These are phyloP conservation scores for Latrodectus geometricus DNA, from an alignment of 1,140 invertebrate species.

Conservation along the genomic window DNA sequence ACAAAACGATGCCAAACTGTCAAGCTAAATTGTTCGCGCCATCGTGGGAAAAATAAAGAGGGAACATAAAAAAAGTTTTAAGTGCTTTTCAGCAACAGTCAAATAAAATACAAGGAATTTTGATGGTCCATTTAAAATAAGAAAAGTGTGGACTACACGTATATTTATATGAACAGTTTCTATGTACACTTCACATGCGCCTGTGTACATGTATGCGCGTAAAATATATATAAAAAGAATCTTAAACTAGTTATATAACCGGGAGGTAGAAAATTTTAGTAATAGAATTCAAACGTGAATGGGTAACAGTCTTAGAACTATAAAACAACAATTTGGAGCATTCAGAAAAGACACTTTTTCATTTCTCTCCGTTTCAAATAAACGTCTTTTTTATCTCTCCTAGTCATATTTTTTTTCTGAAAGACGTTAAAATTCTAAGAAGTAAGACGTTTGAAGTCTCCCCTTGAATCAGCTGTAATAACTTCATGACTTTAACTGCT, in stretches of 20 bases:
- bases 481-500: no score
- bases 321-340: constrained; percentile 55
- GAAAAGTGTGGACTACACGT: constrained; percentile 34
- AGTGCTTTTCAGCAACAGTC: constrained; percentile 44
- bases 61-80: constrained; percentile 53
- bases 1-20: constrained; percentile 49
- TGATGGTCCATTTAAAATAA: constrained; percentile 57
- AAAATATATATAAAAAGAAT: constrained; percentile 2
- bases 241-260: constrained; percentile 43
- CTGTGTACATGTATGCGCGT: not conserved
- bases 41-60: constrained; percentile 13
- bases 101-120: constrained; percentile 58
- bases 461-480: no score
- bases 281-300: constrained; percentile 56
- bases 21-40: constrained; percentile 49
- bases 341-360: constrained; percentile 8
- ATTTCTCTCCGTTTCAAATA: constrained; percentile 23
- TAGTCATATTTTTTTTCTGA: not conserved
- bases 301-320: constrained; percentile 37
- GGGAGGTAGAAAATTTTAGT: constrained; percentile 41
- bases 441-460: no score
- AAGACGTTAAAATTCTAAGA: not conserved
- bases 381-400: constrained; percentile 7
- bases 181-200: constrained; percentile 2
- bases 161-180: constrained; percentile 32